Evolutionary conservation across 2,113 vertebrate genomes (phyloP).

Genomic region (Heliornis fulica): DNA sequence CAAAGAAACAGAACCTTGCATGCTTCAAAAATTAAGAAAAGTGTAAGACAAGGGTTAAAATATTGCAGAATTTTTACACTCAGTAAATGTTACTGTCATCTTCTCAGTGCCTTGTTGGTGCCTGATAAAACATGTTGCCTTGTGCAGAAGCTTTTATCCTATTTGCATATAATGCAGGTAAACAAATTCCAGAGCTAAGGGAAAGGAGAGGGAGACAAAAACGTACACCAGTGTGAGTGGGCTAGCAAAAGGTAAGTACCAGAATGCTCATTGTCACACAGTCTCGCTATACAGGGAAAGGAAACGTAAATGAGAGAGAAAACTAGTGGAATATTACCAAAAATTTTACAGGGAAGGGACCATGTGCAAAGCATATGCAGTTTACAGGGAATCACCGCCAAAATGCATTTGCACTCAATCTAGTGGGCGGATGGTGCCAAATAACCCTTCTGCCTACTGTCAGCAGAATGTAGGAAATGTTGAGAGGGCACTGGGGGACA

Average conservation of each 20-base stretch:
- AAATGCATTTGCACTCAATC: neutral
- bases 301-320: neutral
- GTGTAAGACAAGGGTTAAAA: neutral
- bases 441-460: constrained; percentile 10
- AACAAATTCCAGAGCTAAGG: neutral
- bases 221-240: rapidly evolving
- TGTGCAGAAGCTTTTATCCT: neutral
- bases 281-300: neutral
- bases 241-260: neutral
- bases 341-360: neutral
- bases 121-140: neutral
- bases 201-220: neutral
- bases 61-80: neutral
- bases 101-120: neutral
- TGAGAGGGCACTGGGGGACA: neutral
- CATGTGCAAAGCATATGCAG: neutral
- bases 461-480: neutral
- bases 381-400: constrained; percentile 1
- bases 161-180: neutral
- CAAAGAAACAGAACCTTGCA: neutral
- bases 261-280: neutral
- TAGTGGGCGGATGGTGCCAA: neutral
- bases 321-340: neutral
- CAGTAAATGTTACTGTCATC: neutral
- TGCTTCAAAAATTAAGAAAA: neutral